These are phyloP conservation scores for Passer domesticus DNA, from an alignment of 2,113 vertebrate species.

Conservation along the genomic window DNA sequence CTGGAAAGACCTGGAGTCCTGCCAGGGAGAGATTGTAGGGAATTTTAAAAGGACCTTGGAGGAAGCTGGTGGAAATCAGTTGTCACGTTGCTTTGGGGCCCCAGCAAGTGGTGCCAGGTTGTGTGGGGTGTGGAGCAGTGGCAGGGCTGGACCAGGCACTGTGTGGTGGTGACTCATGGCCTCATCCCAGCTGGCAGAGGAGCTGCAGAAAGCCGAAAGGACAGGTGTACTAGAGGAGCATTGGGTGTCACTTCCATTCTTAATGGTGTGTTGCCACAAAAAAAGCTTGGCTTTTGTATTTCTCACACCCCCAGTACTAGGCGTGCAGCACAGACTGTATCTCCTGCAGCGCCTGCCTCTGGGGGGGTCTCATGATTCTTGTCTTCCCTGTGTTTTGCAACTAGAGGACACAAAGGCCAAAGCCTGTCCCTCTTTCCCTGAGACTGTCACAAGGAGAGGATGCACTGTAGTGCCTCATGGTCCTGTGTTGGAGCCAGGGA, in stretches of 20 bases:
- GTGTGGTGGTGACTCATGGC: not conserved
- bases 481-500: not conserved
- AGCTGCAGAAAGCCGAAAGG: not conserved
- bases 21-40: not conserved
- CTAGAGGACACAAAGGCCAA: not conserved
- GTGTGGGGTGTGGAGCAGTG: rapidly evolving
- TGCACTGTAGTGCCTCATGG: rapidly evolving
- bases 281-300: not conserved
- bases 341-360: rapidly evolving
- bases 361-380: rapidly evolving
- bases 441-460: not conserved
- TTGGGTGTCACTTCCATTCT: not conserved
- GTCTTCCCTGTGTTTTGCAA: rapidly evolving
- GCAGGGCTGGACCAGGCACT: not conserved
- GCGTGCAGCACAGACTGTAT: rapidly evolving
- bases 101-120: not conserved
- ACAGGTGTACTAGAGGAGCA: not conserved
- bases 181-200: not conserved
- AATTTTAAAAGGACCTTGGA: not conserved
- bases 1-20: not conserved
- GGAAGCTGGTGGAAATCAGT: not conserved
- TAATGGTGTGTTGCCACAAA: not conserved
- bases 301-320: not conserved
- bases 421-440: not conserved
- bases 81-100: not conserved